Evolutionary conservation across 1,140 invertebrate species (phyloP).

Genomic region (Scaptodrosophila lebanonensis): DNA sequence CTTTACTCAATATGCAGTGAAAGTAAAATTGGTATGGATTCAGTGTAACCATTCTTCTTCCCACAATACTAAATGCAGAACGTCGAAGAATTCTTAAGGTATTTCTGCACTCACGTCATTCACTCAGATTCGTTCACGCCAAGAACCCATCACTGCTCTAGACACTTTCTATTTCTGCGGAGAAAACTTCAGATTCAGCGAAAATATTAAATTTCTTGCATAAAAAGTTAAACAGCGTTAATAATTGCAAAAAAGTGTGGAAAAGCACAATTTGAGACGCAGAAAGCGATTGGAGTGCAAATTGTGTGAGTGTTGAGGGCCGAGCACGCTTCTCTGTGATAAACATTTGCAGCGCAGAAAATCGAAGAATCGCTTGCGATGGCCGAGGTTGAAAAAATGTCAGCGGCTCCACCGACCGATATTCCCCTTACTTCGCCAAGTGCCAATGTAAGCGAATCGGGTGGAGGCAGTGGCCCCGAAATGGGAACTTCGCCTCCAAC

Average conservation of each 20-base stretch:
- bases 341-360: constrained; percentile 37
- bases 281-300: constrained; percentile 10
- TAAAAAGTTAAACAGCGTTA: background rate
- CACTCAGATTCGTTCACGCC: too few relatives aligned
- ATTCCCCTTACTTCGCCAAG: constrained; percentile 46
- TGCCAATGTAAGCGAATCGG: constrained; percentile 25
- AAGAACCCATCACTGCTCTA: rapidly evolving
- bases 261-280: background rate
- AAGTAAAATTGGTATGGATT: too few relatives aligned
- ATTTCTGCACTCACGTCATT: too few relatives aligned
- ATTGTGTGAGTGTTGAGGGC: constrained; percentile 9
- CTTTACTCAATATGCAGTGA: too few relatives aligned
- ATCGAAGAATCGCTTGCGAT: constrained; percentile 50
- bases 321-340: constrained; percentile 18
- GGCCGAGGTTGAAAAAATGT: constrained; percentile 70
- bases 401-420: constrained; percentile 47
- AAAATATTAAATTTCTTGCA: constrained; percentile 33
- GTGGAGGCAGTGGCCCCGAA: constrained; percentile 25
- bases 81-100: too few relatives aligned
- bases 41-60: too few relatives aligned
- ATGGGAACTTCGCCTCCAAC: constrained; percentile 65
- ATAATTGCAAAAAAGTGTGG: background rate
- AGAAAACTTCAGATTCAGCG: constrained; percentile 48
- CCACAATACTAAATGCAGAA: too few relatives aligned
- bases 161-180: constrained; percentile 66